phyloP scores from a whole-genome alignment of 1,140 invertebrate genomes.

The Drosophila azteca region DNA sequence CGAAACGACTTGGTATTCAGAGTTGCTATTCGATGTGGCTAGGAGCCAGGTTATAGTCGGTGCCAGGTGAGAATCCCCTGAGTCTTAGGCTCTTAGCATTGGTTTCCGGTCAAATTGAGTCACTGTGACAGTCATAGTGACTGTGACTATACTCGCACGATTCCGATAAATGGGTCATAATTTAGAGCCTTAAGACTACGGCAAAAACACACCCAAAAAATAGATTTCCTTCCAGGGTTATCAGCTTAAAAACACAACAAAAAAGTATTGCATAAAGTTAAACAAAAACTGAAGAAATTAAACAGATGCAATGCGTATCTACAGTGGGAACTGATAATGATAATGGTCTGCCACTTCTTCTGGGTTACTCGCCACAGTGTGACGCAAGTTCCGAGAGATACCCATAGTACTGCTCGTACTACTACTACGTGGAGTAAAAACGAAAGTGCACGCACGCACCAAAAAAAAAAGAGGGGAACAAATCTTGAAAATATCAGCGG shows the following conservation, averaged over 20 bases:
- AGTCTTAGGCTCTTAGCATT: constrained; percentile 11
- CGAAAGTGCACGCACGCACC: constrained; percentile 55
- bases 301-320: constrained; percentile 50
- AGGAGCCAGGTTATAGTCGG: constrained; percentile 92
- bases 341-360: constrained; percentile 6
- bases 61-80: constrained; percentile 87
- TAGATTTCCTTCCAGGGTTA: constrained; percentile 17
- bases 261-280: constrained; percentile 38
- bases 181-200: constrained; percentile 33
- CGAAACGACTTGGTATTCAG: constrained; percentile 89
- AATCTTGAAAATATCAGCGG: constrained; percentile 37
- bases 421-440: constrained; percentile 29
- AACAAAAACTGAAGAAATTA: constrained; percentile 26
- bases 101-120: constrained; percentile 44
- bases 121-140: constrained; percentile 34
- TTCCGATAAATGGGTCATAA: constrained; percentile 49
- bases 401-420: not conserved
- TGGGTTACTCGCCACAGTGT: constrained; percentile 20
- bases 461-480: not conserved
- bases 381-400: constrained; percentile 21
- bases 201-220: constrained; percentile 33
- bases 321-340: constrained; percentile 35
- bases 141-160: constrained; percentile 31
- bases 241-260: constrained; percentile 26
- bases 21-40: constrained; percentile 92